phyloP scores from a whole-genome alignment of 2,888 invertebrate genomes.

The Amorpha juglandis region DNA sequence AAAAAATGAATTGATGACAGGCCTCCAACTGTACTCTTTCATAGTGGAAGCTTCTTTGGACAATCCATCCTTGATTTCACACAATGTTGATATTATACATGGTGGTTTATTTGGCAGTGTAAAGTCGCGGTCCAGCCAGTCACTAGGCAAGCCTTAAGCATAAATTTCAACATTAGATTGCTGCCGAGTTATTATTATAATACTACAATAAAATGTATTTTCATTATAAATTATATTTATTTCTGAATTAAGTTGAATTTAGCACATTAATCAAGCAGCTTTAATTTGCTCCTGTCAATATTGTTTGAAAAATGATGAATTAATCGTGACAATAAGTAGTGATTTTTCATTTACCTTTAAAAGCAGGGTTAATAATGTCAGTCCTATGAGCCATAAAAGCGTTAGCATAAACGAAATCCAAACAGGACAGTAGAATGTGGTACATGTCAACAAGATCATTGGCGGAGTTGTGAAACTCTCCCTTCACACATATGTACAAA shows the following conservation, averaged over 20 bases:
- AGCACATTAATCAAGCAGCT: no score
- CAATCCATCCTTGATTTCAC: conserved; percentile 91
- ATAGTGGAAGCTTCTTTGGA: conserved; percentile 95
- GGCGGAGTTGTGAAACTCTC: conserved; percentile 92
- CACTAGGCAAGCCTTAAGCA: conserved; percentile 86
- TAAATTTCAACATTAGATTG: neutral
- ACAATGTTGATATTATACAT: conserved; percentile 92
- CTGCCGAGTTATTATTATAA: neutral
- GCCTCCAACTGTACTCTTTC: conserved; percentile 94
- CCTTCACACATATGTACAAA: conserved; percentile 94
- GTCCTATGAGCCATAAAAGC: conserved; percentile 90
- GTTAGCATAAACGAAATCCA: conserved; percentile 96
- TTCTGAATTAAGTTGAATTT: no score
- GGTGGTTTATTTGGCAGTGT: conserved; percentile 87
- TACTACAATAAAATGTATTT: neutral
- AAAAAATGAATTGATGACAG: conserved; percentile 90
- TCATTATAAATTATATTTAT: no score
- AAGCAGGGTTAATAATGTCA: conserved; percentile 93
- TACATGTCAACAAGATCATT: conserved; percentile 97
- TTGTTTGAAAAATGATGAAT: no score
- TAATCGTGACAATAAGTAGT: no score
- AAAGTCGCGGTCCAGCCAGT: conserved; percentile 86
- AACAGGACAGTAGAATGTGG: conserved; percentile 94
- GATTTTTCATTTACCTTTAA: conserved; percentile 85
- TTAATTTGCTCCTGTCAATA: no score